Evolutionary conservation across 2,888 invertebrate genomes (phyloP).

Genomic region (Darwinula stevensoni): DNA sequence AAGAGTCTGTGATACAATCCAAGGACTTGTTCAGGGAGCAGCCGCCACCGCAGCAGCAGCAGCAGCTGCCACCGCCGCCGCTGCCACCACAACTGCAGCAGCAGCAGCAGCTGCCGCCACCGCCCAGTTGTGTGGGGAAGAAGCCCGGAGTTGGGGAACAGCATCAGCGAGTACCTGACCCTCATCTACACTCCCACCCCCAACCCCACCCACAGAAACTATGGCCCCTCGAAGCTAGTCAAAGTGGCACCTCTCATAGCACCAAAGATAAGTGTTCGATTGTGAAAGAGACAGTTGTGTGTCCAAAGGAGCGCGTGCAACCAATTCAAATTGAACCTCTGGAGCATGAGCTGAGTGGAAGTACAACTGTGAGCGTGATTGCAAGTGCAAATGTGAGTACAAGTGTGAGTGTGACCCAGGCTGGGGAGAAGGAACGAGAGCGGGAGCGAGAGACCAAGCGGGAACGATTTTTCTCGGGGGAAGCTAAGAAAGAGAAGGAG

Average conservation of each 20-base stretch:
- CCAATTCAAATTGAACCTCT: too few relatives aligned
- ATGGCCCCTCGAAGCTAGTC: too few relatives aligned
- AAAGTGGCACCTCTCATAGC: too few relatives aligned
- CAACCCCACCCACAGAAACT: too few relatives aligned
- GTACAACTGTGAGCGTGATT: too few relatives aligned
- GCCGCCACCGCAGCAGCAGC: background rate
- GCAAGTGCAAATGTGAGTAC: too few relatives aligned
- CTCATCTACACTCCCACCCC: too few relatives aligned
- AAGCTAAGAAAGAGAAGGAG: conserved; percentile 10
- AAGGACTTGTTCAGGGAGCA: conserved; percentile 8
- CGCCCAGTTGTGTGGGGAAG: background rate
- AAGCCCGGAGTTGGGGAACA: background rate
- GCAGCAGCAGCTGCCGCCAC: background rate
- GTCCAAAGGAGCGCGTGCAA: too few relatives aligned
- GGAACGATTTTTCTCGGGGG: conserved; percentile 3
- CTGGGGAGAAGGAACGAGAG: conserved; percentile 12
- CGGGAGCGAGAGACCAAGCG: conserved; percentile 12
- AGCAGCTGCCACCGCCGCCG: conserved; percentile 1
- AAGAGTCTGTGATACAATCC: conserved; percentile 12
- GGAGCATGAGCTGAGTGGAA: too few relatives aligned
- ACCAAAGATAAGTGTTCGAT: too few relatives aligned
- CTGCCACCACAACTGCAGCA: background rate
- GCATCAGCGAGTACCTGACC: background rate
- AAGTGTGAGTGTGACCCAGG: too few relatives aligned
- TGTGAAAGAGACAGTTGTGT: too few relatives aligned